Evolutionary conservation across 2,113 vertebrate genomes (phyloP).

Genomic region (Scomber colias): DNA sequence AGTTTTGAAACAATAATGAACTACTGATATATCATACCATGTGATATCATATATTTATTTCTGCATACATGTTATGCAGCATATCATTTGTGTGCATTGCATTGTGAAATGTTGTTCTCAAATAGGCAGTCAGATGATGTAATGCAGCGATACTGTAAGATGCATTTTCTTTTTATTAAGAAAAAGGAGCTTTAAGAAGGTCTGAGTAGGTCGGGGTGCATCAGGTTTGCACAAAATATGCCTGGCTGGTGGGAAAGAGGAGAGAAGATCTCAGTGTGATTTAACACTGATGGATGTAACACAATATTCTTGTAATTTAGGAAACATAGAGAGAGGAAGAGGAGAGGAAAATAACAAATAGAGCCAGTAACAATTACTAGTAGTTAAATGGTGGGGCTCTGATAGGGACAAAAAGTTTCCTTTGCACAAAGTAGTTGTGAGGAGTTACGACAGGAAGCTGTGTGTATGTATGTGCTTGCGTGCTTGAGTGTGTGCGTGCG

Average conservation of each 20-base stretch:
- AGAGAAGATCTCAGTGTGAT: constrained; percentile 17
- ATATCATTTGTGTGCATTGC: background rate
- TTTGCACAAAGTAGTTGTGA: constrained; percentile 35
- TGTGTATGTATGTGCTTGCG: background rate
- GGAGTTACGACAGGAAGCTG: constrained; percentile 32
- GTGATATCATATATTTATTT: background rate
- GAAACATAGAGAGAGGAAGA: constrained; percentile 26
- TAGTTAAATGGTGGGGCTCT: constrained; percentile 47
- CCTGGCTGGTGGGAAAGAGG: background rate
- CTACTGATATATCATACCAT: background rate
- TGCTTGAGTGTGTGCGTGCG: constrained; percentile 20
- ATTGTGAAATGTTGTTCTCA: background rate
- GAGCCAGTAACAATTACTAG: background rate
- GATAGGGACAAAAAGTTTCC: constrained; percentile 44
- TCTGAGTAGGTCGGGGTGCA: background rate
- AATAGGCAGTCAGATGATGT: background rate
- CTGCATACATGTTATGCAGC: background rate
- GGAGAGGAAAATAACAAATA: constrained; percentile 9
- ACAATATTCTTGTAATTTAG: constrained; percentile 30
- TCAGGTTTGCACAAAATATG: background rate
- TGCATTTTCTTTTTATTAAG: background rate
- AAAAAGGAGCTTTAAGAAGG: background rate
- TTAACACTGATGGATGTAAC: constrained; percentile 36
- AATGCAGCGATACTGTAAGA: background rate
- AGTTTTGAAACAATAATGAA: background rate